Base-by-base conservation (phyloP, 2,797 vertebrate genomes). In the Notoglanidium macrostoma region DNA sequence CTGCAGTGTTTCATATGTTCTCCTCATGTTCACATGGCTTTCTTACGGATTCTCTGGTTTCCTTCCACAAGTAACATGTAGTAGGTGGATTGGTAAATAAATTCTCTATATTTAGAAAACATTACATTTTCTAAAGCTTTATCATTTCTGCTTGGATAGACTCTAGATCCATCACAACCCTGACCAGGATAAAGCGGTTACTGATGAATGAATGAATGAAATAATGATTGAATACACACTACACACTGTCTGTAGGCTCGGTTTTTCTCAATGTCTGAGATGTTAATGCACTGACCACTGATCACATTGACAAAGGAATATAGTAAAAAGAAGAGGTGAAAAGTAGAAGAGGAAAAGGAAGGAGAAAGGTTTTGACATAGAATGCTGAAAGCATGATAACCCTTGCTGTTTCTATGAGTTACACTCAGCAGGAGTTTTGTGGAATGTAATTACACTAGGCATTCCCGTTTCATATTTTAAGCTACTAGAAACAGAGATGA, bases 251-350 rank as follows among this genome's bases (percentile, higher is more conserved):
- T 55, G 12, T 35, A 67, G 74, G 51, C 8, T 35, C 21, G 55
- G 40, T 40, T 40, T 54, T 35, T 65, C 26, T 83, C 73, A 49
- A 76, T 54, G 29, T 32, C 70, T 83, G 49, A 8, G 57, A 51
- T 73, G 49, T 29, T 86, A 80, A 67, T 65, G 57, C 21, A 51
- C 12, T 17, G n/a, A 70, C 32, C 44, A 76, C 40, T n/a, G 55
- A 87, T 87, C 51, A 6, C 35, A 72, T 6, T 73, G 65, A 81
- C 46, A 57, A 79, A 78, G 15, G 1, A 29, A 44, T 61, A 86
- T 29, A 49, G 44, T 74, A 26, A 74, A 46, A 74, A 72, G 32
- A 68, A 40, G 32, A 70, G 67, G 6, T 40, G 10, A 46, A 46
- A 73, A 23, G 40, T 26, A 46, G 3, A 73, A 44, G 21, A 73